A percentile compares a stretch with the other conserved stretches of the same genome.
These are phyloP conservation scores for Danaus plexippus DNA, from an alignment of 1,140 invertebrate species.

Conservation along the genomic window DNA sequence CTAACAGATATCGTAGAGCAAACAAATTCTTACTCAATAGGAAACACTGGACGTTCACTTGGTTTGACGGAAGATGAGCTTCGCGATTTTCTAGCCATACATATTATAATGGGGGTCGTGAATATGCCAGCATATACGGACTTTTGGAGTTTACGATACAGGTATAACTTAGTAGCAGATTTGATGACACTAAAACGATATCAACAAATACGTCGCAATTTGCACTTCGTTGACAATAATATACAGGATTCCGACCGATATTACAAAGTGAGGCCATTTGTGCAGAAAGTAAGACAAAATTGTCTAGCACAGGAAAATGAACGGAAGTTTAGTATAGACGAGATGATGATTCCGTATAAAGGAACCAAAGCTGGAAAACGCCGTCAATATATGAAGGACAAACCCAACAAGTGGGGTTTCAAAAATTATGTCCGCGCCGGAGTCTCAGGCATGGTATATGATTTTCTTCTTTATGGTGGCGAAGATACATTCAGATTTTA, in stretches of 20 bases:
- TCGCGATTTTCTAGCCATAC: slow-evolving; percentile 20
- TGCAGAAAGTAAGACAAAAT: slow-evolving; percentile 22
- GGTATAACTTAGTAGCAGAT: slow-evolving; percentile 20
- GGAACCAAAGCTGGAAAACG: slow-evolving; percentile 41
- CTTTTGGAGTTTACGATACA: slow-evolving; percentile 23
- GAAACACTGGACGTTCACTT: slow-evolving; percentile 13
- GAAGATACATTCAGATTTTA: slow-evolving; percentile 28
- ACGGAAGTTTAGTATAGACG: slow-evolving; percentile 25
- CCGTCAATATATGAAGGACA: slow-evolving; percentile 31
- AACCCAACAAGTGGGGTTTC: slow-evolving; percentile 44
- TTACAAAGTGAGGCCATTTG: slow-evolving; percentile 20
- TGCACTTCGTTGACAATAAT: slow-evolving; percentile 16
- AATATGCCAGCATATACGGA: slow-evolving; percentile 18
- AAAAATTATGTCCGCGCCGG: slow-evolving; percentile 50
- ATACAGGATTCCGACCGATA: slow-evolving; percentile 15
- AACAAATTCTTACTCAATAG: slow-evolving; percentile 14
- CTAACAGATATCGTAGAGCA: slow-evolving; percentile 20
- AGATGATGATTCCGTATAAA: slow-evolving; percentile 27
- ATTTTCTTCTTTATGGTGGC: slow-evolving; percentile 48
- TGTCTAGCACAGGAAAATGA: slow-evolving; percentile 22
- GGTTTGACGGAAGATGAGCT: slow-evolving; percentile 11
- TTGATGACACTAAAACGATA: slow-evolving; percentile 23
- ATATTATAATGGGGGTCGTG: slow-evolving; percentile 23
- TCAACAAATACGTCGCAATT: slow-evolving; percentile 18
- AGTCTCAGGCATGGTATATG: slow-evolving; percentile 36